A percentile compares a stretch with the other conserved stretches of the same genome.
Conservation (phyloP, 2,888 invertebrate genomes). For the Lapara coniferarum region DNA sequence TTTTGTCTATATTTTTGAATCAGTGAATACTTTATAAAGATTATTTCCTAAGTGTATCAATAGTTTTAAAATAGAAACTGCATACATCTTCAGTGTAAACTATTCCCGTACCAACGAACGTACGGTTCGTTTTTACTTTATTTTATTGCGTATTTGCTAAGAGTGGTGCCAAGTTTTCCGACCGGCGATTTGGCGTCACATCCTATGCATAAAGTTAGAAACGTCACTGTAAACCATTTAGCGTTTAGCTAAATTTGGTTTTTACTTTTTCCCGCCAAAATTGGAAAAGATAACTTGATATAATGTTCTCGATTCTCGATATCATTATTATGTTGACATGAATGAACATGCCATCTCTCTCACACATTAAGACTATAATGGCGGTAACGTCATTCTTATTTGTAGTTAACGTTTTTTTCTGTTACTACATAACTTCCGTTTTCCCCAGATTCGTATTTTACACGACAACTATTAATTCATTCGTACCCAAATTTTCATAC, state of each 20-base stretch:
- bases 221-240: constrained; percentile 19
- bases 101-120: not conserved
- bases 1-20: no score
- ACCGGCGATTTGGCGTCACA: constrained; percentile 18
- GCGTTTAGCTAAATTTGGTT: constrained; percentile 12
- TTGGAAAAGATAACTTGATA: not conserved
- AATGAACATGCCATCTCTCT: no score
- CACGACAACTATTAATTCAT: no score
- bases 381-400: no score
- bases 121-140: not conserved
- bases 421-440: no score
- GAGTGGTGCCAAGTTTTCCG: constrained; percentile 19
- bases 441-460: no score
- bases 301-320: not conserved
- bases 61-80: not conserved
- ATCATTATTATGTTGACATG: no score
- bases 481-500: no score
- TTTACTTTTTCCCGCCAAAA: constrained; percentile 5
- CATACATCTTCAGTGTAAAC: not conserved
- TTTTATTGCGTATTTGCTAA: constrained; percentile 16
- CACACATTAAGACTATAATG: no score
- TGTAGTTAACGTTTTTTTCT: no score
- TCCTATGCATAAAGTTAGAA: constrained; percentile 18
- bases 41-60: no score
- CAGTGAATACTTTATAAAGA: no score